Conservation (phyloP, 2,797 vertebrate species). For the Brachyalestes nurse region DNA sequence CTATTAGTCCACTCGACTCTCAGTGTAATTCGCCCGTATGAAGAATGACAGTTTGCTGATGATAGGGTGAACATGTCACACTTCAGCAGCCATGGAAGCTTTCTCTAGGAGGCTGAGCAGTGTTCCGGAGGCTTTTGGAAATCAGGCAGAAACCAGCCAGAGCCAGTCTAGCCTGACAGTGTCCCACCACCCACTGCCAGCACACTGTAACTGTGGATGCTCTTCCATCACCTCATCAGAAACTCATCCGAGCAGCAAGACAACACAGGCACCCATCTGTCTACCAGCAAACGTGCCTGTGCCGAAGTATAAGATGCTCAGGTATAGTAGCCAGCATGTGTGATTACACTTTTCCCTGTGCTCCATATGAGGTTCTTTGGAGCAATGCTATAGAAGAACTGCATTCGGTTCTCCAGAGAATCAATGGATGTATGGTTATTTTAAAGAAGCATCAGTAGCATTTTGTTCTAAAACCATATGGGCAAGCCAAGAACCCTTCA, state of each 20-base stretch:
- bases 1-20: slow-evolving; percentile 1
- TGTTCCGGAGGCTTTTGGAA: slow-evolving; percentile 60
- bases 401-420: not conserved
- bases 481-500: not conserved
- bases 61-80: slow-evolving; percentile 34
- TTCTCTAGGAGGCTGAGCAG: slow-evolving; percentile 61
- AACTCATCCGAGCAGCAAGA: slow-evolving; percentile 52
- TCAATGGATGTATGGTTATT: too few species aligned
- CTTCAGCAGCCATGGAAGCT: slow-evolving; percentile 44
- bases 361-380: not conserved
- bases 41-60: slow-evolving; percentile 43
- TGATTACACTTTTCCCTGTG: slow-evolving; percentile 20
- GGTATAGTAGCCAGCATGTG: not conserved
- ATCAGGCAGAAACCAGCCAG: slow-evolving; percentile 49
- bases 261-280: slow-evolving; percentile 47
- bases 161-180: slow-evolving; percentile 57
- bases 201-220: slow-evolving; percentile 44
- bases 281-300: slow-evolving; percentile 29
- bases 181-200: slow-evolving; percentile 54
- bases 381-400: not conserved
- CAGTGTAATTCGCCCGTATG: slow-evolving; percentile 3
- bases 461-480: not conserved
- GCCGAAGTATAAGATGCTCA: slow-evolving; percentile 11
- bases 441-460: not conserved
- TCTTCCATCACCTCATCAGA: slow-evolving; percentile 52